A percentile compares a stretch with the other conserved stretches of the same genome.
Conservation (phyloP, 2,888 invertebrate genomes). For the Eilema sororculum region DNA sequence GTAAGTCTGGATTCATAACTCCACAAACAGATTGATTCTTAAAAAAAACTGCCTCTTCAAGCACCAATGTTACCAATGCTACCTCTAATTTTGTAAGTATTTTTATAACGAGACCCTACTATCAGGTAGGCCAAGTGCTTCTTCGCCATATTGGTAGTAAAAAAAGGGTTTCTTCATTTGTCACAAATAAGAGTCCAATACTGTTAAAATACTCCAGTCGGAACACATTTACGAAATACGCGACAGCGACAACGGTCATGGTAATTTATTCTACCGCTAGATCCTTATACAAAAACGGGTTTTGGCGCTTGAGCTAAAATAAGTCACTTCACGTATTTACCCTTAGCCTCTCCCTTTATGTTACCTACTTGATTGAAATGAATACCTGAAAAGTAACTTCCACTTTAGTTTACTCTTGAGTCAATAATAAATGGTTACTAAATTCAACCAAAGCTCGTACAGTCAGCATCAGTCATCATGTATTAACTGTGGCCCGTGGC, state of each 20-base stretch:
- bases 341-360: slow-evolving; percentile 28
- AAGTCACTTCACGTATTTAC: slow-evolving; percentile 35
- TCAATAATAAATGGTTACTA: neutral
- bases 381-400: slow-evolving; percentile 12
- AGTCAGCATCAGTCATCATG: no score
- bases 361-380: slow-evolving; percentile 26
- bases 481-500: no score
- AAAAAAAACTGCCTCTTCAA: neutral
- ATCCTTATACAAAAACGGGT: slow-evolving; percentile 47
- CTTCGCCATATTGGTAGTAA: neutral
- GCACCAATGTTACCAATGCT: neutral
- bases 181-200: slow-evolving; percentile 6
- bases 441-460: neutral
- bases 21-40: no score
- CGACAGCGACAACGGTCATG: slow-evolving; percentile 48
- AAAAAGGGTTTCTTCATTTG: slow-evolving; percentile 3
- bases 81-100: neutral
- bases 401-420: neutral
- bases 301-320: slow-evolving; percentile 41
- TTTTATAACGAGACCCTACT: neutral
- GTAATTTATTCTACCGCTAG: slow-evolving; percentile 47
- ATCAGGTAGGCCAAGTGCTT: neutral
- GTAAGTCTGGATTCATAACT: no score
- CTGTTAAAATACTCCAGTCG: slow-evolving; percentile 28
- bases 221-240: slow-evolving; percentile 46